These are phyloP conservation scores for Hirudinaria manillensis DNA, from an alignment of 2,888 invertebrate genomes.

Conservation along the genomic window DNA sequence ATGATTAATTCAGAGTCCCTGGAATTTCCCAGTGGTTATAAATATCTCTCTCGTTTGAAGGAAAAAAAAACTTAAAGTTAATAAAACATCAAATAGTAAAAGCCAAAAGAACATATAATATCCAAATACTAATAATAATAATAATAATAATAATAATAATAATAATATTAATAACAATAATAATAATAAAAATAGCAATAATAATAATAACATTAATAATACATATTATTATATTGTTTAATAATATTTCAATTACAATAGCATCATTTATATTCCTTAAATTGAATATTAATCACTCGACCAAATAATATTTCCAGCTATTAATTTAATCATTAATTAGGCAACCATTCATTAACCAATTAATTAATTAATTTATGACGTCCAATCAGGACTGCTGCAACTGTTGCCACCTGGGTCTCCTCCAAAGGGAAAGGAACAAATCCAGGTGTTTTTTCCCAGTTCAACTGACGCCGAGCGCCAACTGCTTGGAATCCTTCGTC, in stretches of 20 bases:
- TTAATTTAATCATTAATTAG: too few species aligned
- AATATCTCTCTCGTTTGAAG: too few species aligned
- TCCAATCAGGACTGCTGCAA: slow-evolving; percentile 49
- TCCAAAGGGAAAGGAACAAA: slow-evolving; percentile 41
- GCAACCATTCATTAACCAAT: too few species aligned
- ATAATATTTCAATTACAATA: too few species aligned
- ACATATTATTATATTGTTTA: background rate
- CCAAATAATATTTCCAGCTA: too few species aligned
- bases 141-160: background rate
- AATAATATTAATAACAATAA: background rate
- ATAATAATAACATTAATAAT: slow-evolving; percentile 8
- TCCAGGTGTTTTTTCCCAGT: slow-evolving; percentile 40
- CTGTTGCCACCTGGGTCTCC: slow-evolving; percentile 49
- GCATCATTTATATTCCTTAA: too few species aligned
- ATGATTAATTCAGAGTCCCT: too few species aligned
- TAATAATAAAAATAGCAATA: slow-evolving; percentile 11
- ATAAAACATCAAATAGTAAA: too few species aligned
- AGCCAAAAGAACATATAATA: too few species aligned
- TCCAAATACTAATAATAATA: background rate
- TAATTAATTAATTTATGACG: background rate
- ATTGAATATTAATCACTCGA: slow-evolving; percentile 6
- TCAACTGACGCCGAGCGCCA: slow-evolving; percentile 20
- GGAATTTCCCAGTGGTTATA: too few species aligned
- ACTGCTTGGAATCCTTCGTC: slow-evolving; percentile 45
- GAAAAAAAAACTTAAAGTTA: too few species aligned